Evolutionary conservation across 2,888 invertebrate species (phyloP).

Genomic region (Machimus atricapillus): DNA sequence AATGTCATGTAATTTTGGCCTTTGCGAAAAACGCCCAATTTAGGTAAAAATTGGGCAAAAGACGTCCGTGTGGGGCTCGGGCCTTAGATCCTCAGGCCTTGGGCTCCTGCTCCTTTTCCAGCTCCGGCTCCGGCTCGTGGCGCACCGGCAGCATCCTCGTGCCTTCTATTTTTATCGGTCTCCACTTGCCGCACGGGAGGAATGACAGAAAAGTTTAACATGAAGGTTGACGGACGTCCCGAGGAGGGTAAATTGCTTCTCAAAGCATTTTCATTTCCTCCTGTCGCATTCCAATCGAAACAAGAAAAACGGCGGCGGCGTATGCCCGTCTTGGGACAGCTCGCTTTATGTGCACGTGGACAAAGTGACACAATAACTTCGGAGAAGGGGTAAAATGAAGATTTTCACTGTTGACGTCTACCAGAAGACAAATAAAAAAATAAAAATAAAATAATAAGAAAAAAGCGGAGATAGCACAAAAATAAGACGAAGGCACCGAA

Average conservation of each 20-base stretch:
- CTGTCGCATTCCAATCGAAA: conserved; percentile 24
- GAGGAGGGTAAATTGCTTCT: conserved; percentile 34
- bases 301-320: neutral
- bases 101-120: neutral
- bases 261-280: conserved; percentile 35
- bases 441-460: neutral
- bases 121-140: neutral
- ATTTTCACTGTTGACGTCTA: conserved; percentile 3
- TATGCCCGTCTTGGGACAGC: neutral
- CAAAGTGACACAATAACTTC: conserved; percentile 13
- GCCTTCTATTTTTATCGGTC: conserved; percentile 16
- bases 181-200: neutral
- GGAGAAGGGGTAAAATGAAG: conserved; percentile 15
- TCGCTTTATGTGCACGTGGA: neutral
- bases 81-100: too few species aligned
- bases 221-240: conserved; percentile 7
- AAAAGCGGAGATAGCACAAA: neutral
- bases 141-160: conserved; percentile 4
- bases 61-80: neutral
- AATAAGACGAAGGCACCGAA: neutral
- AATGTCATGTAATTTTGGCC: conserved; percentile 27
- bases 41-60: conserved; percentile 25
- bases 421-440: neutral
- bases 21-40: conserved; percentile 15
- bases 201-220: neutral